A percentile compares a stretch with the other conserved stretches of the same genome.
phyloP scores from a whole-genome alignment of 2,888 invertebrate species.

The Aphrophora alni region DNA sequence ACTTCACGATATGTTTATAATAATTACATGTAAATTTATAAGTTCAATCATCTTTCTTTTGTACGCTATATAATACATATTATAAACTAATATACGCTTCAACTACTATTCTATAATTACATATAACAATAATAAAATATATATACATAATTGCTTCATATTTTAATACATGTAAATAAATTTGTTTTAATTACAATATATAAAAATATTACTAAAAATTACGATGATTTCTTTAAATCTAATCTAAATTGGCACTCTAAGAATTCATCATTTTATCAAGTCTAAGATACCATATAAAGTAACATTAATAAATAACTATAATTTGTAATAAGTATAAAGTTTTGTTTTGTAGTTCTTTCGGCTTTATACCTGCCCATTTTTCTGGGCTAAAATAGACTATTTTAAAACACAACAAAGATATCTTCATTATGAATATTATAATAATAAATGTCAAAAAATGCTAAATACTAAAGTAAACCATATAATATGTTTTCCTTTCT shows the following conservation, averaged over 20 bases:
- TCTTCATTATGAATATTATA: too few relatives aligned
- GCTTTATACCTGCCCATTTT: too few relatives aligned
- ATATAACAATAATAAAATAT: too few relatives aligned
- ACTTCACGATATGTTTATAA: too few relatives aligned
- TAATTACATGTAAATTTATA: not conserved
- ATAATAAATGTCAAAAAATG: too few relatives aligned
- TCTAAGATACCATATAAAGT: not conserved
- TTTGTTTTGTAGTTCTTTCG: not conserved
- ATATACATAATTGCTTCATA: too few relatives aligned
- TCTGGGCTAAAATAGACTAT: too few relatives aligned
- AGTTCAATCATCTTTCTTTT: not conserved
- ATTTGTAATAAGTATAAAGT: not conserved
- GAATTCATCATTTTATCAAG: not conserved
- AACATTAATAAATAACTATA: not conserved
- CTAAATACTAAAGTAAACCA: too few relatives aligned
- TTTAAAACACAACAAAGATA: too few relatives aligned
- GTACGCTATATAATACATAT: not conserved
- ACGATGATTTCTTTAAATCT: not conserved
- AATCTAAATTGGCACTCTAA: conserved; percentile 2
- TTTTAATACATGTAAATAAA: not conserved
- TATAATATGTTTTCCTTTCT: too few relatives aligned
- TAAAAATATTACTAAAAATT: not conserved
- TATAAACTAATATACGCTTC: not conserved
- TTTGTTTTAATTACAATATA: not conserved
- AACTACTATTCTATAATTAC: too few relatives aligned